Evolutionary conservation across 2,797 vertebrate genomes (phyloP).

Genomic region (Synanceia verrucosa): DNA sequence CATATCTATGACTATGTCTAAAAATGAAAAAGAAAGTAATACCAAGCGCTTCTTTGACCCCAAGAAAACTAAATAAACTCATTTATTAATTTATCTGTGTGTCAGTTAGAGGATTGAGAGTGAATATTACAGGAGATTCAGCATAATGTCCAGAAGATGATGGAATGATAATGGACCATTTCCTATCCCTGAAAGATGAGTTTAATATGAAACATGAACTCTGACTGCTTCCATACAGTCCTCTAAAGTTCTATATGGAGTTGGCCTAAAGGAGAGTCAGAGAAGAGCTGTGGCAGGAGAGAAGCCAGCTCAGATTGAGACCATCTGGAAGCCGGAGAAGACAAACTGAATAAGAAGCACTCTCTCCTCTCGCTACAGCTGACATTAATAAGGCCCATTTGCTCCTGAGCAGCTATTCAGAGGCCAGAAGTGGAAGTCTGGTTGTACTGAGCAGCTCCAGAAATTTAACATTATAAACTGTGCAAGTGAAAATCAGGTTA

Average conservation of each 20-base stretch:
- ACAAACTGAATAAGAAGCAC: conserved; percentile 29
- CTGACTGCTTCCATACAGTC: not conserved
- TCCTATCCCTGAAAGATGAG: not conserved
- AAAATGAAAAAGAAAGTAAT: not conserved
- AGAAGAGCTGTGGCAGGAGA: conserved; percentile 28
- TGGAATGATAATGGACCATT: not conserved
- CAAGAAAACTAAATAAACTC: not conserved
- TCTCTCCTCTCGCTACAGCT: conserved; percentile 34
- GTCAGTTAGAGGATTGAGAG: not conserved
- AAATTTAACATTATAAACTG: conserved; percentile 15
- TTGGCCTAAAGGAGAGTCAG: conserved; percentile 16
- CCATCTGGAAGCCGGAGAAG: conserved; percentile 41
- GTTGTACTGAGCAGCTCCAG: conserved; percentile 18
- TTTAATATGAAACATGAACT: not conserved
- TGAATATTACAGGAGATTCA: not conserved
- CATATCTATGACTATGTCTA: no score
- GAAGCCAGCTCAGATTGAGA: conserved; percentile 37
- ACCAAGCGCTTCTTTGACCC: not conserved
- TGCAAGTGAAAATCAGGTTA: conserved; percentile 32
- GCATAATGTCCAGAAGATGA: not conserved
- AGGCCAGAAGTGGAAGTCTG: conserved; percentile 30
- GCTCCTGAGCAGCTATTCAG: conserved; percentile 37
- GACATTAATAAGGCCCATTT: conserved; percentile 59
- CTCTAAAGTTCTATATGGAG: conserved; percentile 1
- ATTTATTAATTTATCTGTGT: not conserved